Conservation (phyloP, 2,113 vertebrate genomes). For the Catharus minimus region DNA sequence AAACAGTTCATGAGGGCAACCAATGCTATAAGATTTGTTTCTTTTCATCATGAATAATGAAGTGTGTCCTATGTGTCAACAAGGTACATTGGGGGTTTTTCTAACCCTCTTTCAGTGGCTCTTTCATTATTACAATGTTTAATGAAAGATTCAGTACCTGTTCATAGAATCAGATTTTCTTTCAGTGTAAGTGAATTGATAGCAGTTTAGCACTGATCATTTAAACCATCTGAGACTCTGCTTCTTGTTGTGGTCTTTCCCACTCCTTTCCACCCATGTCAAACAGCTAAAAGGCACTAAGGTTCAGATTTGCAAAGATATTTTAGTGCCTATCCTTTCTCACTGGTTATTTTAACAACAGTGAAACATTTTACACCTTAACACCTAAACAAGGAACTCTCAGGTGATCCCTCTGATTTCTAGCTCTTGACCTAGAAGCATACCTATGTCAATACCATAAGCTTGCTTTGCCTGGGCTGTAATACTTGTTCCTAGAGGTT, state of each 20-base stretch:
- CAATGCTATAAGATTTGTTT: not conserved
- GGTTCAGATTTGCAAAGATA: not conserved
- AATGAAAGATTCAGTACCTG: not conserved
- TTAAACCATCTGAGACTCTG: not conserved
- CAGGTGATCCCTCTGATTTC: not conserved
- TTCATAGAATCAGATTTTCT: not conserved
- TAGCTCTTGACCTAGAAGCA: not conserved
- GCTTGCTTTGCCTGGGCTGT: not conserved
- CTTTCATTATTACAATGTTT: not conserved
- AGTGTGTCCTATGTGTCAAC: not conserved
- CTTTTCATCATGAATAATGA: not conserved
- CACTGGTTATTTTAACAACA: not conserved
- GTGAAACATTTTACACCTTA: not conserved
- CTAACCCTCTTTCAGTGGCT: not conserved
- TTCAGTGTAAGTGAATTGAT: not conserved
- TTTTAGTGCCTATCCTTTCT: not conserved
- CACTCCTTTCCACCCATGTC: not conserved
- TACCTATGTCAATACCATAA: fast-evolving
- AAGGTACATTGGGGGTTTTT: not conserved
- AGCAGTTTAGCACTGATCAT: not conserved
- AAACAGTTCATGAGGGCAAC: not conserved
- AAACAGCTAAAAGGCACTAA: not conserved
- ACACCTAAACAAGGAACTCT: not conserved
- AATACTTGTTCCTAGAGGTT: not conserved
- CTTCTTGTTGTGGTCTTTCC: not conserved